Percentiles rank a stretch among this genome's conserved stretches.
Evolutionary conservation across 2,797 vertebrate genomes (phyloP).

Genomic region (Arnoldichthys spilopterus): DNA sequence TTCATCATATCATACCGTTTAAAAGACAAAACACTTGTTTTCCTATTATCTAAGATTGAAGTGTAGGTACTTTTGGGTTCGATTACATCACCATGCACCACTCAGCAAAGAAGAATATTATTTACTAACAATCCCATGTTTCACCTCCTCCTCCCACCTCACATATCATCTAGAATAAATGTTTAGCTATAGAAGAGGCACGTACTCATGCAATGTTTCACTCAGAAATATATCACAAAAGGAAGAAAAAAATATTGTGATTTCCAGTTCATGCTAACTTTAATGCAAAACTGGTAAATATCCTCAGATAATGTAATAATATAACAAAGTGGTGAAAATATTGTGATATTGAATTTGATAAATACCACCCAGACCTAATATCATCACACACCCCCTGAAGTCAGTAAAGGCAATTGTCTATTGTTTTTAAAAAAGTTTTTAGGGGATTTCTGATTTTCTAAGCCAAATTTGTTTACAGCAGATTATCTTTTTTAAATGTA

Average conservation of each 20-base stretch:
- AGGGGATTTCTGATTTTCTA: neutral
- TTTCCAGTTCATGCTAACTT: neutral
- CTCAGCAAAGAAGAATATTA: neutral
- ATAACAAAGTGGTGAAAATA: neutral
- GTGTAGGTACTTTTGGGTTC: too few species aligned
- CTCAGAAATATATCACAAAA: neutral
- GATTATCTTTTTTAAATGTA: too few species aligned
- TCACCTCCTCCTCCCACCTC: neutral
- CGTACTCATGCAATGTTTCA: neutral
- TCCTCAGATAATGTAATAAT: neutral
- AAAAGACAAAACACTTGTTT: too few species aligned
- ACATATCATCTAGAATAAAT: too few species aligned
- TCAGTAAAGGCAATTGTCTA: too few species aligned
- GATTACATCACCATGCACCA: neutral
- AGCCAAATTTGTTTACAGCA: too few species aligned
- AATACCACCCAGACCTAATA: neutral
- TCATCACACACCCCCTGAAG: neutral
- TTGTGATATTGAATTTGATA: neutral
- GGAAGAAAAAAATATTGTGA: neutral
- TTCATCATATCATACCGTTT: too few species aligned
- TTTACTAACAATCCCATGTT: neutral
- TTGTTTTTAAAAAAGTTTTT: too few species aligned
- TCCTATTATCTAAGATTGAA: too few species aligned
- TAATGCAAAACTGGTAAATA: neutral
- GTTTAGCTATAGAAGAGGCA: neutral